Conservation (phyloP, 2,888 invertebrate genomes). For the Eumerus sabulonum region DNA sequence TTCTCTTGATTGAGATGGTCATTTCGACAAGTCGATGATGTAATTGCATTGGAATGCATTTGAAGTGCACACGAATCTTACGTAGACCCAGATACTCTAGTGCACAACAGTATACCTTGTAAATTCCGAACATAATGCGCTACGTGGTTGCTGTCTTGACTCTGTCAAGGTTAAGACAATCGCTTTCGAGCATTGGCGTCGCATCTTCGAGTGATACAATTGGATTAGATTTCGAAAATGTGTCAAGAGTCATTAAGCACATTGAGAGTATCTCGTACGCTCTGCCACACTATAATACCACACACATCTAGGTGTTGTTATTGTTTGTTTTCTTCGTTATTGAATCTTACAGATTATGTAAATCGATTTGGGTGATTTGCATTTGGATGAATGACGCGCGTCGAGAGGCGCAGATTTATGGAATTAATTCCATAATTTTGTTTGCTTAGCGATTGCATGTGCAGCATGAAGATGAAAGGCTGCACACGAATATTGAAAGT, state of each 20-base stretch:
- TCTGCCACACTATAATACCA: too few species aligned
- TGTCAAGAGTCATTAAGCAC: constrained; percentile 16
- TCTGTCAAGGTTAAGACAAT: constrained; percentile 22
- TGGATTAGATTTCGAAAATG: constrained; percentile 29
- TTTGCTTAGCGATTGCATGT: constrained; percentile 22
- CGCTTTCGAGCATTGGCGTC: not conserved
- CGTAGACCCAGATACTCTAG: too few species aligned
- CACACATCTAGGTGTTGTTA: not conserved
- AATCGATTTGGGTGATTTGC: constrained; percentile 19
- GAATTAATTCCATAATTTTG: constrained; percentile 24
- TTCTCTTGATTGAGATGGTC: too few species aligned
- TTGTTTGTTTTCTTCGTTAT: not conserved
- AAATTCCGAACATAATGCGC: too few species aligned
- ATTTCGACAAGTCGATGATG: constrained; percentile 5
- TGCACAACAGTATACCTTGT: too few species aligned
- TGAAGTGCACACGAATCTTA: constrained; percentile 34
- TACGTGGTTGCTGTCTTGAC: too few species aligned
- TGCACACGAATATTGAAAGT: constrained; percentile 18
- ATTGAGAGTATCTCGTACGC: too few species aligned
- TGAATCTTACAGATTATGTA: constrained; percentile 27
- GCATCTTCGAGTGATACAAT: constrained; percentile 4
- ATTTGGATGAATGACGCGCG: constrained; percentile 22
- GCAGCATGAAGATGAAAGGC: constrained; percentile 14
- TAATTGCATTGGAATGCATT: not conserved
- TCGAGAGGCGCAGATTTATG: constrained; percentile 38